A percentile compares a stretch with the other conserved stretches of the same genome.
phyloP scores from a whole-genome alignment of 1,140 invertebrate species.

The Uloborus diversus region DNA sequence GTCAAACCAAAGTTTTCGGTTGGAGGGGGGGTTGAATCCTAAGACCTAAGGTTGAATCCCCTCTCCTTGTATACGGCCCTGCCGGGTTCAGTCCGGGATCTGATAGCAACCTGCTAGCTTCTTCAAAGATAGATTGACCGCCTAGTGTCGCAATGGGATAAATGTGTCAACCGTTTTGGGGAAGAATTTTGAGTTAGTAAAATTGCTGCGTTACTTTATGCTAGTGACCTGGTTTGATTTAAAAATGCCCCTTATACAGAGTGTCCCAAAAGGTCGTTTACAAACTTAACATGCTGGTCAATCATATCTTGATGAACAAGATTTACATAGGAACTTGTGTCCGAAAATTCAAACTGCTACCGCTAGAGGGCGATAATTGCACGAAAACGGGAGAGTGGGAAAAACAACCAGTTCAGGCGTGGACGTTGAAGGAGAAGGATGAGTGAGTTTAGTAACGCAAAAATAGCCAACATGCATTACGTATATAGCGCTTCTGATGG shows the following conservation, averaged over 20 bases:
- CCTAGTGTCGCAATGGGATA: no score
- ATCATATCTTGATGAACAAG: neutral
- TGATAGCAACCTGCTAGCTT: no score
- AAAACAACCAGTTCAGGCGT: neutral
- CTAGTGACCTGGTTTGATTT: no score
- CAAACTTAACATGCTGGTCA: neutral
- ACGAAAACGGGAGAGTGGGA: neutral
- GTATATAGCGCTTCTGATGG: neutral
- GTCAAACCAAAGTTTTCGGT: no score
- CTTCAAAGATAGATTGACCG: no score
- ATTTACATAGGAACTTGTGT: conserved; percentile 4
- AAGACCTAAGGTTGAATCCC: no score
- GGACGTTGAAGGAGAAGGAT: neutral
- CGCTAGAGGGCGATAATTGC: neutral
- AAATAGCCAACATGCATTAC: neutral
- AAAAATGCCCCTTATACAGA: neutral
- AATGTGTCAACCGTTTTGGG: no score
- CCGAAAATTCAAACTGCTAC: neutral
- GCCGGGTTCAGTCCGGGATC: no score
- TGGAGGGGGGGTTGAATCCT: no score
- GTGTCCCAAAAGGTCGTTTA: neutral
- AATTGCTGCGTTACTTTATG: no score
- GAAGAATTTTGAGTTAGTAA: no score
- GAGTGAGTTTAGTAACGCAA: neutral
- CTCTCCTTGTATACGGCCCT: no score